Conservation (phyloP, 1,140 invertebrate species). For the Medauroidea extradentata region DNA sequence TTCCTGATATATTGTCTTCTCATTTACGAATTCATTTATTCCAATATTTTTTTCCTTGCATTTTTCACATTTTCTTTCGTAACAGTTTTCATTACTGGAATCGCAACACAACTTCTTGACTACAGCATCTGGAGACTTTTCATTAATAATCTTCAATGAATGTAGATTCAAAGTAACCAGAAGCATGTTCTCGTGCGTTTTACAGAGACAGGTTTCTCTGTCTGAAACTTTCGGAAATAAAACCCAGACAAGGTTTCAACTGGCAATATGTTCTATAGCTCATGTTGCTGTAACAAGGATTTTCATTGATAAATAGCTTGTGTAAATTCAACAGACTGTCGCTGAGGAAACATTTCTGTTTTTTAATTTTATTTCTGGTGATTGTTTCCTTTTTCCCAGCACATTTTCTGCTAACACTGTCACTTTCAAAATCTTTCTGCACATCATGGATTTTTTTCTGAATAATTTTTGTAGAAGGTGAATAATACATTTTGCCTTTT, state of each 20-base stretch:
- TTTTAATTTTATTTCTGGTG: constrained; percentile 11
- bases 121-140: no score
- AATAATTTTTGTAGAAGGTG: no score
- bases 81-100: no score
- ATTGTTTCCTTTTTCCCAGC: constrained; percentile 14
- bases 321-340: constrained; percentile 6
- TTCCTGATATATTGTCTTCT: no score
- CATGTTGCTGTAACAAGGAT: not conserved
- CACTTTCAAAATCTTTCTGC: not conserved
- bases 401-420: constrained; percentile 11
- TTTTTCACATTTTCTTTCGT: no score
- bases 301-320: not conserved
- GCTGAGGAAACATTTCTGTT: constrained; percentile 14
- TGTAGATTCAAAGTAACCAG: no score
- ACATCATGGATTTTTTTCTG: no score
- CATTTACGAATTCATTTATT: no score
- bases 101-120: no score
- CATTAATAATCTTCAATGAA: no score
- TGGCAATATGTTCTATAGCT: constrained; percentile 5
- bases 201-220: constrained; percentile 15
- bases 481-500: no score
- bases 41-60: no score
- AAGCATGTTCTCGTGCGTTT: not conserved
- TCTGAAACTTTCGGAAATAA: not conserved
- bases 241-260: constrained; percentile 16